A percentile compares a stretch with the other conserved stretches of the same genome.
Evolutionary conservation across 1,140 invertebrate genomes (phyloP).

Genomic region (Oryzaephilus surinamensis): DNA sequence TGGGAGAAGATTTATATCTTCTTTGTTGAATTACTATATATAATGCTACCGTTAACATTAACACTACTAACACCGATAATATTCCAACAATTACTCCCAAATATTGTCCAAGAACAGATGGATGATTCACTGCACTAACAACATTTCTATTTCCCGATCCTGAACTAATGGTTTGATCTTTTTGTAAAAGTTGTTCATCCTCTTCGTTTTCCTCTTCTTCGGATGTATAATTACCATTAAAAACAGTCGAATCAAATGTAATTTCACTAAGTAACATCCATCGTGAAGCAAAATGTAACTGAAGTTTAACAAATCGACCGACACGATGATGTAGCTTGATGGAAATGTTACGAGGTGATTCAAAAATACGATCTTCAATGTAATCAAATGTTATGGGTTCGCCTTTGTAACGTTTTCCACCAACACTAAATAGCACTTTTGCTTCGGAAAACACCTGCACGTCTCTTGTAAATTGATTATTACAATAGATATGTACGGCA

Average conservation of each 20-base stretch:
- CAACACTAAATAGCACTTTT: constrained; percentile 71
- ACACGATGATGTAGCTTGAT: constrained; percentile 76
- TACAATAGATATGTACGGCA: constrained; percentile 71
- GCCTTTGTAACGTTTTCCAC: constrained; percentile 62
- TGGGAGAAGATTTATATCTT: constrained; percentile 27
- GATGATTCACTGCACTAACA: constrained; percentile 25
- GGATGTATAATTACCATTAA: constrained; percentile 28
- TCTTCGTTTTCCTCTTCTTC: constrained; percentile 25
- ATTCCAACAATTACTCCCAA: constrained; percentile 31
- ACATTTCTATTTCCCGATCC: constrained; percentile 25
- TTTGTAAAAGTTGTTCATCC: constrained; percentile 15
- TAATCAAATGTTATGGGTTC: constrained; percentile 64
- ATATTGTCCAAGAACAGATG: constrained; percentile 28
- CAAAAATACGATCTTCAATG: constrained; percentile 72
- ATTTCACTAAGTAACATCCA: constrained; percentile 90
- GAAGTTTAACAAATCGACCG: constrained; percentile 70
- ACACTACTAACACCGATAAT: constrained; percentile 27
- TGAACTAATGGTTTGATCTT: constrained; percentile 21
- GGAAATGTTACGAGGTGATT: constrained; percentile 68
- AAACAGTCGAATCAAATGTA: constrained; percentile 56
- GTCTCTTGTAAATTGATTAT: constrained; percentile 70
- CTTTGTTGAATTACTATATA: constrained; percentile 29
- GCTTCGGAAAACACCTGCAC: constrained; percentile 73
- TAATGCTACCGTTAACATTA: constrained; percentile 24
- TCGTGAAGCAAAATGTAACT: constrained; percentile 66